A percentile compares a stretch with the other conserved stretches of the same genome.
Conservation (phyloP, 2,113 vertebrate genomes). For the Siphamia tubifer region DNA sequence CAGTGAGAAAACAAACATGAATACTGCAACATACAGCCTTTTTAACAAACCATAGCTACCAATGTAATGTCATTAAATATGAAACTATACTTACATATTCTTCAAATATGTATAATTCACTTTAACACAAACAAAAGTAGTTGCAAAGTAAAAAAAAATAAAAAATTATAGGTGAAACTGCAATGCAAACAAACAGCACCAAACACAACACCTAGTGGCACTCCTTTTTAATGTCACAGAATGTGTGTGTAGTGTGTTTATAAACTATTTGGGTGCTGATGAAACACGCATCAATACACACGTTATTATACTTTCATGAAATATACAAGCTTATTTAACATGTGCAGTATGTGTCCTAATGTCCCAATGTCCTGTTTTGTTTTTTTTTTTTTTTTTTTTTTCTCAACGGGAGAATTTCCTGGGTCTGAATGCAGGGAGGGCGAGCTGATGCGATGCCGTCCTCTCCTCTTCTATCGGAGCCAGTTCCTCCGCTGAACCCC, state of each 20-base stretch:
- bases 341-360: no score
- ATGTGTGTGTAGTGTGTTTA: not conserved
- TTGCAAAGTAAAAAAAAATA: not conserved
- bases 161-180: not conserved
- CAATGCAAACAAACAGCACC: no score
- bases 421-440: conserved; percentile 47
- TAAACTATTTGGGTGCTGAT: not conserved
- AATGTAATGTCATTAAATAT: no score
- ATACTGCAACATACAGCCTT: no score
- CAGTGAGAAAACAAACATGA: no score
- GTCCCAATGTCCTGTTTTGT: no score
- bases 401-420: conserved; percentile 73
- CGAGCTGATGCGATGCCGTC: conserved; percentile 39
- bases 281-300: conserved; percentile 4
- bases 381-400: no score
- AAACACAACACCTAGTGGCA: not conserved
- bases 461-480: conserved; percentile 68
- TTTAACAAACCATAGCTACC: not conserved
- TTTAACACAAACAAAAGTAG: not conserved
- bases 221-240: not conserved
- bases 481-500: conserved; percentile 76
- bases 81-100: not conserved
- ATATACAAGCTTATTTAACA: no score
- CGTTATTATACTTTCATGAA: not conserved
- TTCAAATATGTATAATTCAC: not conserved